Evolutionary conservation across 2,888 invertebrate species (phyloP).

Genomic region (Meganola albula): DNA sequence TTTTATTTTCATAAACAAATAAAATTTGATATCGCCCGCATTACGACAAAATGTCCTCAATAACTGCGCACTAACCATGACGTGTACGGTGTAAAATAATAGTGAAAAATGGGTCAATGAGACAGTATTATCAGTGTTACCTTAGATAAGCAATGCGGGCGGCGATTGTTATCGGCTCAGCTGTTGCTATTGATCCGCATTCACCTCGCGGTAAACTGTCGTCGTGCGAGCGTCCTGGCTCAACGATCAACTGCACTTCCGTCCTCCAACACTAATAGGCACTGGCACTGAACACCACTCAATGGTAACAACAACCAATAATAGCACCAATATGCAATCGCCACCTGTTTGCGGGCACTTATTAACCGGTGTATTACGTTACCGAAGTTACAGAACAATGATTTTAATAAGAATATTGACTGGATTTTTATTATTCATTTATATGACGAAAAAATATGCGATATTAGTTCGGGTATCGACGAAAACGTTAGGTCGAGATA

Average conservation of each 20-base stretch:
- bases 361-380: constrained; percentile 24
- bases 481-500: constrained; percentile 24
- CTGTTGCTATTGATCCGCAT: constrained; percentile 62
- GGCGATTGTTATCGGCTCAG: constrained; percentile 52
- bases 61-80: not conserved
- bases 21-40: no score
- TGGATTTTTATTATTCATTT: constrained; percentile 27
- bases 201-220: constrained; percentile 35
- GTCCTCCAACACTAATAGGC: constrained; percentile 40
- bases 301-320: constrained; percentile 52
- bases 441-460: constrained; percentile 24
- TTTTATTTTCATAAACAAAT: constrained; percentile 10
- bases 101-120: constrained; percentile 36
- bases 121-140: constrained; percentile 41
- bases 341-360: constrained; percentile 53
- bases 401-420: constrained; percentile 9
- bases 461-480: constrained; percentile 36
- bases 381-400: constrained; percentile 24
- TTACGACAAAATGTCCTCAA: not conserved
- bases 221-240: constrained; percentile 22
- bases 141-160: constrained; percentile 49
- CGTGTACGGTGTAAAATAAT: constrained; percentile 13
- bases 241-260: constrained; percentile 47
- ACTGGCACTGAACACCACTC: constrained; percentile 46
- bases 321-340: constrained; percentile 51